A percentile compares a stretch with the other conserved stretches of the same genome.
These are phyloP conservation scores for Odontomachus brunneus DNA, from an alignment of 1,140 invertebrate species.

Conservation along the genomic window DNA sequence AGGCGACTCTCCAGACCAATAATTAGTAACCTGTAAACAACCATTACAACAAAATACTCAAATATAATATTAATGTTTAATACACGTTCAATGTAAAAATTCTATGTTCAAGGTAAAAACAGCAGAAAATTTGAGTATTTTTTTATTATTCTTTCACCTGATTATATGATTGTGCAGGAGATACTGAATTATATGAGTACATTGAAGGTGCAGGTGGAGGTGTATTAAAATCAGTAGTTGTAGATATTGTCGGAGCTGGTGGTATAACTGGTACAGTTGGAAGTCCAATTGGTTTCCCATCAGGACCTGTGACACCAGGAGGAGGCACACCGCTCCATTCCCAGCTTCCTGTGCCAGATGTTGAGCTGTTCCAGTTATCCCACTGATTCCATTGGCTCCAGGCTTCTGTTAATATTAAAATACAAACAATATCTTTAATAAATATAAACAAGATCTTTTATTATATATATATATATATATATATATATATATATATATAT, in stretches of 20 bases:
- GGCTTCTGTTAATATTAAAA: slow-evolving; percentile 78
- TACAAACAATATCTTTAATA: slow-evolving; percentile 9
- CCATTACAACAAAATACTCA: slow-evolving; percentile 3
- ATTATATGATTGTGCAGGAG: slow-evolving; percentile 80
- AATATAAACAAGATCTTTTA: no score
- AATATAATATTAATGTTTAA: no score
- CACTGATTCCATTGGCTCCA: slow-evolving; percentile 89
- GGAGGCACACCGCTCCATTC: slow-evolving; percentile 84
- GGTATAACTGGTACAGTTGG: slow-evolving; percentile 80
- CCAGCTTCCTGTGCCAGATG: slow-evolving; percentile 82
- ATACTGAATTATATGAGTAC: slow-evolving; percentile 82
- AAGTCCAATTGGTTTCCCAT: slow-evolving; percentile 84
- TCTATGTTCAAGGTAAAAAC: no score
- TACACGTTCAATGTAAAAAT: no score
- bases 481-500: slow-evolving; percentile 19
- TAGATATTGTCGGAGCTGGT: slow-evolving; percentile 82
- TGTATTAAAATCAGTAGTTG: slow-evolving; percentile 77
- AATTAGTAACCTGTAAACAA: slow-evolving; percentile 75
- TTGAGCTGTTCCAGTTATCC: slow-evolving; percentile 82
- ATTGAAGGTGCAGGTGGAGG: slow-evolving; percentile 80
- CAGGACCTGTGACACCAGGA: slow-evolving; percentile 80
- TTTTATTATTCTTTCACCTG: slow-evolving; percentile 66
- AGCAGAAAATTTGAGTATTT: no score
- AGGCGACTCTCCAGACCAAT: slow-evolving; percentile 83
- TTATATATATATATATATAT: slow-evolving; percentile 25